Evolutionary conservation across 2,797 vertebrate genomes (phyloP).

Genomic region (Phrynocephalus guinanensis): DNA sequence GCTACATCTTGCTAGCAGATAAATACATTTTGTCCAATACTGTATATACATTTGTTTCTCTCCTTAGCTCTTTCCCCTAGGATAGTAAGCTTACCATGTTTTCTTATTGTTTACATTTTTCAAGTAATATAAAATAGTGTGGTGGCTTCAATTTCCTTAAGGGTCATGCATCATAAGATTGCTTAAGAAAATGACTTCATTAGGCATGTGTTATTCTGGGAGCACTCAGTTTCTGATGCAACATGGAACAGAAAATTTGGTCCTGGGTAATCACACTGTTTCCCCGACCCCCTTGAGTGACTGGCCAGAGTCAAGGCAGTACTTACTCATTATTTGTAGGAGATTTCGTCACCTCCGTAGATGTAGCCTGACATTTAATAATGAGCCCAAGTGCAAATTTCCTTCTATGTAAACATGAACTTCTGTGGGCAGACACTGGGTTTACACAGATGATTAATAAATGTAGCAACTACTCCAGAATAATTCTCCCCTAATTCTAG

Average conservation of each 20-base stretch:
- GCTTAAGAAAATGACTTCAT: background rate
- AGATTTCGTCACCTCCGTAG: background rate
- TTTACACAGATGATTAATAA: constrained; percentile 1
- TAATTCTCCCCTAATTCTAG: background rate
- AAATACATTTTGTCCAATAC: constrained; percentile 35
- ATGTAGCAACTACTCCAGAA: background rate
- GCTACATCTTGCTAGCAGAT: constrained; percentile 43
- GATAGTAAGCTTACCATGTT: constrained; percentile 32
- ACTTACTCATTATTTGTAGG: background rate
- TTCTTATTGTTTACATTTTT: constrained; percentile 42
- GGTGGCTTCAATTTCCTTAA: constrained; percentile 19
- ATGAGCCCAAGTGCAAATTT: constrained; percentile 5
- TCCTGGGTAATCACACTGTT: background rate
- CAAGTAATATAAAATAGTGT: constrained; percentile 27
- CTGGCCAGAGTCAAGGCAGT: background rate
- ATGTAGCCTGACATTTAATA: background rate
- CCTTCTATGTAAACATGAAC: background rate
- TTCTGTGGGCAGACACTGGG: background rate
- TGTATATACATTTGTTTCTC: constrained; percentile 2
- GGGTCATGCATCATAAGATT: constrained; percentile 4
- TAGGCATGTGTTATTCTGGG: background rate
- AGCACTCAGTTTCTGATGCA: background rate
- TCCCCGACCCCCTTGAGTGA: background rate
- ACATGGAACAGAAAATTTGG: background rate
- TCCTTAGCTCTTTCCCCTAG: constrained; percentile 17